Percentiles rank a stretch among this genome's conserved stretches.
Evolutionary conservation across 2,888 invertebrate genomes (phyloP).

Genomic region (Mystacides longicornis): DNA sequence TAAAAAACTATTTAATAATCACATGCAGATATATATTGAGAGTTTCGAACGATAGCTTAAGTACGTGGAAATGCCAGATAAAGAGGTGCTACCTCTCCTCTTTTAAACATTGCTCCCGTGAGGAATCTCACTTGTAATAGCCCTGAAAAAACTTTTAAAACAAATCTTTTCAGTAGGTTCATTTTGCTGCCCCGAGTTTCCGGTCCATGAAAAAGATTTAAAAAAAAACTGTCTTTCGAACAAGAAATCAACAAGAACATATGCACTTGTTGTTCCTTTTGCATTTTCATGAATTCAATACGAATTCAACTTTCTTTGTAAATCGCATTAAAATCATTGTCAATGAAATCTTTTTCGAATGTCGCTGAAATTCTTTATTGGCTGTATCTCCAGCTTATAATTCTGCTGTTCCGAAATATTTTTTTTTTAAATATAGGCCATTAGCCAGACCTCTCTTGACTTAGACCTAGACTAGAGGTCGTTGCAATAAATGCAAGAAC

Average conservation of each 20-base stretch:
- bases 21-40: no score
- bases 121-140: no score
- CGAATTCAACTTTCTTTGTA: neutral
- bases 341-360: neutral
- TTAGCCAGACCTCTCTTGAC: no score
- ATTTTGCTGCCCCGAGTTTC: neutral
- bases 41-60: no score
- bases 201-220: neutral
- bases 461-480: no score
- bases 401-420: neutral
- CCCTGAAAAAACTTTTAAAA: neutral
- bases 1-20: no score
- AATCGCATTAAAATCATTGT: neutral
- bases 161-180: neutral
- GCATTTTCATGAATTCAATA: neutral
- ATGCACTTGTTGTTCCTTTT: neutral
- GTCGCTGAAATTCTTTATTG: neutral
- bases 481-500: no score
- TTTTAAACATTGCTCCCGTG: no score
- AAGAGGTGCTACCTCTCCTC: no score
- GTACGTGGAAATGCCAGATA: no score
- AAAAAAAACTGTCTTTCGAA: neutral
- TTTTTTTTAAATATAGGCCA: neutral
- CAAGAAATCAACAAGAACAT: neutral
- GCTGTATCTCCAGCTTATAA: neutral